Base-by-base conservation (phyloP, 2,797 vertebrate genomes). In the Etheostoma nigrum region DNA sequence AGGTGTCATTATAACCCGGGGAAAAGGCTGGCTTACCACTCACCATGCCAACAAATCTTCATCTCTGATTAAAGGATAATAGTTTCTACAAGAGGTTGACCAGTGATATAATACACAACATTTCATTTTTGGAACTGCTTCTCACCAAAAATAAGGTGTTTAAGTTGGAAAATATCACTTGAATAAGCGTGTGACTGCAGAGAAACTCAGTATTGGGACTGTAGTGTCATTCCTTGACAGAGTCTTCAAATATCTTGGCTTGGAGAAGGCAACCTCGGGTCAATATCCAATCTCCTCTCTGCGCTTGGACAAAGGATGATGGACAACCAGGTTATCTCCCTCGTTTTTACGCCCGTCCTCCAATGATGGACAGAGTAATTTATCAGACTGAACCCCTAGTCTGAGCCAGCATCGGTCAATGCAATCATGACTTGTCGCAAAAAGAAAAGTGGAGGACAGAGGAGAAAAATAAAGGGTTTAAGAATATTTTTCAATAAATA, bases 401-500 rank as follows among this genome's bases (percentile, higher is more conserved):
- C 76, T 76, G 88, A 85, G 88, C 82, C 85, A 80, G 83, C 86
- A 82, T 83, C 61, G 62, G 73, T 90, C 88, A 89, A 85, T 89
- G 79, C 78, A 92, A 91, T 89, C 87, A 89, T 87, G 87, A 81
- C 71, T 74, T 79, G 78, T 84, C 76, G 42, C 74, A 74, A 72
- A 75, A 85, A 76, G 75, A 79, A 76, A 63, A 68, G 67, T 78
- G 71, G 68, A 52, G 66, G 67, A 74, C 42, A 84, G 70, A 83
- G 74, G 82, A 79, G 81, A 80, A 79, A 89, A 84, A 88, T 80
- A 82, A 85, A 82, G 85, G 71, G 69, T 75, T 80, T 83, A 84
- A 87, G 90, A 92, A 88, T 94, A 94, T 95, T 95, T 95, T 95
- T 95, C 90, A 94, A 88, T 90, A 91, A 93, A 86, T 84, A 84